Evolutionary conservation across 2,113 vertebrate genomes (phyloP), one percentile per base, ranked within the genome.

Genomic region (Amblyornis subalaris): DNA sequence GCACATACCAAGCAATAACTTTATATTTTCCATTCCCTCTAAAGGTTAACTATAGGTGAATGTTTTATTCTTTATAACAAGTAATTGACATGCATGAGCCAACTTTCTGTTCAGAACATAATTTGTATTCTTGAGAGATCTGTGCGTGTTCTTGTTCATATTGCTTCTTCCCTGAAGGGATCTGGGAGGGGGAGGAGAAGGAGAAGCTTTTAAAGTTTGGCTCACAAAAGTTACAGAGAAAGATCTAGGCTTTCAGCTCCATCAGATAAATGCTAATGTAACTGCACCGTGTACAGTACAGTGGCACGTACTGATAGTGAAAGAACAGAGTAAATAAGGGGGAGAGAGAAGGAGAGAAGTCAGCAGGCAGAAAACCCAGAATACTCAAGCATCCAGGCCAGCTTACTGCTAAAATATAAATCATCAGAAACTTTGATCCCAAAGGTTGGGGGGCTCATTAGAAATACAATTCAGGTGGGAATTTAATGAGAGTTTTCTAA

Each of bases 101-200:
- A 96, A 95, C 70, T 96, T 96, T 90, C 78, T 82, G 54, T 89
- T 94, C 84, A 93, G 92, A 96, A 96, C 78, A 97, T 96, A 94
- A 92, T 95, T 72, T 96, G 89, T 94, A 94, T 96, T 95, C 90
- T 95, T 94, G 78, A 90, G 80, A 94, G 67, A 92, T 93, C 53
- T 93, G 64, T 92, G 86, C 12, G 0, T 85, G 74, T 82, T 94
- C 85, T 93, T 93, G 94, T 93, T 96, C 82, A 73, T 85, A 90
- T 81, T 76, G 53, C 82, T 85, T 92, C 70, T 94, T 96, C 87
- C 90, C 93, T 87, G 88, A 88, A 96, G 96, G 84, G 72, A 89
- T 89, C 54, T 55, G 79, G 57, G 62, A 93, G 83, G 79, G 81
- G 74, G 78, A 91, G 69, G 67, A 94, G 61, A 57, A 76, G 25